Evolutionary conservation across 2,888 invertebrate species (phyloP).

Genomic region (Sphecodes monilicornis): DNA sequence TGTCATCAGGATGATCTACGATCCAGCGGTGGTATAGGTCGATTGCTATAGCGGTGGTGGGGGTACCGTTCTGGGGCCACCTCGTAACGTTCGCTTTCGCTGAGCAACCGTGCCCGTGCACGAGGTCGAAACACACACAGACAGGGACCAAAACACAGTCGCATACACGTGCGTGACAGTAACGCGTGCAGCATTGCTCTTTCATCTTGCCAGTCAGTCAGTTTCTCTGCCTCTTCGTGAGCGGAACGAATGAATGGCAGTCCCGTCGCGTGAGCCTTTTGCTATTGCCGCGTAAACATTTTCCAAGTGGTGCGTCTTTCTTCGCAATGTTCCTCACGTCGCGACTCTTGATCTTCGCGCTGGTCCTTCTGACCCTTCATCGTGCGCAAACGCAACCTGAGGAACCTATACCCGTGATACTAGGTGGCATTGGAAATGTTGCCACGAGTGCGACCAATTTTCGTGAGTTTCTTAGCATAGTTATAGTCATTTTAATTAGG

Average conservation of each 20-base stretch:
- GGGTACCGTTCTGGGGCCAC: neutral
- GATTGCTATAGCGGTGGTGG: neutral
- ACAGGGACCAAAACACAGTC: neutral
- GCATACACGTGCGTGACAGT: neutral
- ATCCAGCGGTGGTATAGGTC: neutral
- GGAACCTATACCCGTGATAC: conserved; percentile 66
- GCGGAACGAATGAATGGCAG: conserved; percentile 62
- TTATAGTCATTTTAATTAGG: neutral
- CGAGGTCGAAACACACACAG: conserved; percentile 15
- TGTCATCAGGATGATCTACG: neutral
- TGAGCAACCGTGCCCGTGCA: conserved; percentile 37
- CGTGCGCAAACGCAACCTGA: conserved; percentile 44
- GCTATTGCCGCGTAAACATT: neutral
- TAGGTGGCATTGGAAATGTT: conserved; percentile 78
- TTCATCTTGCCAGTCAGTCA: conserved; percentile 74
- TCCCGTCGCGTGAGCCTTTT: neutral
- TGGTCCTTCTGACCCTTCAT: conserved; percentile 9
- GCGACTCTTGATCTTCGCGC: neutral
- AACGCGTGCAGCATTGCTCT: conserved; percentile 63
- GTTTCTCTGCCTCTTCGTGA: conserved; percentile 72
- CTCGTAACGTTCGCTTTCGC: conserved; percentile 64
- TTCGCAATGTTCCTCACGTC: neutral
- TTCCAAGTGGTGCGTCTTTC: neutral
- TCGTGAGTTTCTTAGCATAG: conserved; percentile 69
- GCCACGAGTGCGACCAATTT: conserved; percentile 78